Percentiles rank a stretch among this genome's conserved stretches.
Evolutionary conservation across 2,113 vertebrate genomes (phyloP).

Genomic region (Lasiurus borealis): DNA sequence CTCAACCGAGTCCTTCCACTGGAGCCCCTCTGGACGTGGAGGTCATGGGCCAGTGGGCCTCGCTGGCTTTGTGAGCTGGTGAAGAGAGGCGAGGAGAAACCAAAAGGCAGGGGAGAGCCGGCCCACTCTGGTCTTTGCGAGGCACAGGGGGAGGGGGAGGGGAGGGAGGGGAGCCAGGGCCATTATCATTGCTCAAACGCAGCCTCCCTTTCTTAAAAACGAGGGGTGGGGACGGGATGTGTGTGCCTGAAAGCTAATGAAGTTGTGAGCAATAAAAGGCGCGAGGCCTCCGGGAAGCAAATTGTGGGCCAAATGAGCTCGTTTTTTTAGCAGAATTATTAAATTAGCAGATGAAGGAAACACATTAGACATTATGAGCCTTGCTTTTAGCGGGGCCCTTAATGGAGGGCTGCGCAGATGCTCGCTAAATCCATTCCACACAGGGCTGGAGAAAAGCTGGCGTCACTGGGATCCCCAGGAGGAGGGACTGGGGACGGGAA

Average conservation of each 20-base stretch:
- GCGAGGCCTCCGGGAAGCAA: constrained; percentile 73
- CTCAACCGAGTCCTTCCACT: neutral
- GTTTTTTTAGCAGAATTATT: constrained; percentile 81
- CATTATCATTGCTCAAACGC: neutral
- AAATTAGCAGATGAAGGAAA: constrained; percentile 82
- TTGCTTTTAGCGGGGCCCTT: constrained; percentile 71
- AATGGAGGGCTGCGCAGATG: constrained; percentile 44
- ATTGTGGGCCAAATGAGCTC: constrained; percentile 77
- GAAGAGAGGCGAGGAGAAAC: neutral
- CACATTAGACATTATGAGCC: constrained; percentile 78
- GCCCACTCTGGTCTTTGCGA: neutral
- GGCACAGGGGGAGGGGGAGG: neutral
- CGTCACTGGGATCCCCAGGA: neutral
- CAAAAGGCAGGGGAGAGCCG: neutral
- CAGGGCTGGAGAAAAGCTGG: neutral
- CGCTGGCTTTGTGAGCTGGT: neutral
- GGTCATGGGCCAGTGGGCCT: neutral
- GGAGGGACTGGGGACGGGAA: rapidly evolving
- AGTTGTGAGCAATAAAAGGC: constrained; percentile 62
- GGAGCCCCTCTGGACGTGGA: neutral
- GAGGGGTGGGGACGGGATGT: neutral
- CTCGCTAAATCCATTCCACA: constrained; percentile 1
- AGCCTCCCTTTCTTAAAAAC: constrained; percentile 66
- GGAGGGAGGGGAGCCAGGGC: neutral
- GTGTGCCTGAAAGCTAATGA: constrained; percentile 63